Evolutionary conservation across 2,888 invertebrate species (phyloP).

Genomic region (Himalopsyche kuldschensis): DNA sequence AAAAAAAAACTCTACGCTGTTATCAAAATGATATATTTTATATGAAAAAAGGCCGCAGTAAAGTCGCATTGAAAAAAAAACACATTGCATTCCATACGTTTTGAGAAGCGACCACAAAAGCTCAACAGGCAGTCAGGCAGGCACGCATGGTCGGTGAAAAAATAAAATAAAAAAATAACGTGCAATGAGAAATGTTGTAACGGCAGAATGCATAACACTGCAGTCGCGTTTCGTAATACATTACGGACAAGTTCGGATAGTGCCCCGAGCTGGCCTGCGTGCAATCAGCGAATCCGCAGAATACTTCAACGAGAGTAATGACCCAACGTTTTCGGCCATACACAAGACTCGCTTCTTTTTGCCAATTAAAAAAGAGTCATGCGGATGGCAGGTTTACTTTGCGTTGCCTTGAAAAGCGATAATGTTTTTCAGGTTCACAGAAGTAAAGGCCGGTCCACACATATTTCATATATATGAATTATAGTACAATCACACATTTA

Average conservation of each 20-base stretch:
- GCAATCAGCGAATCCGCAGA: background rate
- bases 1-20: no score
- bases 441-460: no score
- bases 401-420: background rate
- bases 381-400: background rate
- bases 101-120: no score
- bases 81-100: no score
- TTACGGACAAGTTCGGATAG: background rate
- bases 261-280: background rate
- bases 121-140: background rate
- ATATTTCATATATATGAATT: no score
- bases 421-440: background rate
- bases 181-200: background rate
- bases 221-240: background rate
- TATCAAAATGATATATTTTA: no score
- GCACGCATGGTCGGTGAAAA: background rate
- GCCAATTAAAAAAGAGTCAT: background rate
- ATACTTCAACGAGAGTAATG: background rate
- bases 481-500: no score
- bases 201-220: background rate
- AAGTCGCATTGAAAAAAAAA: no score
- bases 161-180: background rate
- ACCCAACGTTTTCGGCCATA: background rate
- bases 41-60: no score
- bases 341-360: background rate